A percentile compares a stretch with the other conserved stretches of the same genome.
Conservation (phyloP, 2,888 invertebrate species). For the Diaperis boleti region DNA sequence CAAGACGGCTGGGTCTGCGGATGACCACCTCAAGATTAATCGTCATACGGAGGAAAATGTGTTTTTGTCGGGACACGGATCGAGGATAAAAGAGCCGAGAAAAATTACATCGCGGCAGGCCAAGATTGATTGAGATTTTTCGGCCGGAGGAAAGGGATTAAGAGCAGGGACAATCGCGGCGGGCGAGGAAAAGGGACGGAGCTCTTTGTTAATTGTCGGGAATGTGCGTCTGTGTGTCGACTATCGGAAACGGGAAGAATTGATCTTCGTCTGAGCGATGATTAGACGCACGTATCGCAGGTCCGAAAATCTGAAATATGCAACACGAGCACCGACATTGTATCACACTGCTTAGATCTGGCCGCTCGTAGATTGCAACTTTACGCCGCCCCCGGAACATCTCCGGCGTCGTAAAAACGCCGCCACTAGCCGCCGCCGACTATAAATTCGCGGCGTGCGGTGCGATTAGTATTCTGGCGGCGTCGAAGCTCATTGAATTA, state of each 20-base stretch:
- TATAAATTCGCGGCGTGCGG: too few species aligned
- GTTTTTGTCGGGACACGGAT: constrained; percentile 39
- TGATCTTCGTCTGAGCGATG: too few species aligned
- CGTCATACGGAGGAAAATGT: constrained; percentile 42
- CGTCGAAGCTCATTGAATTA: constrained; percentile 26
- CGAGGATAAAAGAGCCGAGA: constrained; percentile 35
- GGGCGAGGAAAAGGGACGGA: neutral
- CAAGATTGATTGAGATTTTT: constrained; percentile 39
- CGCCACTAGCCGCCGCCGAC: neutral
- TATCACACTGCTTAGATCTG: too few species aligned
- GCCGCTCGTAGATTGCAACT: too few species aligned
- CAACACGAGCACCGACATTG: too few species aligned
- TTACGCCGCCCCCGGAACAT: too few species aligned
- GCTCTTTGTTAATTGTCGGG: too few species aligned
- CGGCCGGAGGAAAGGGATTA: constrained; percentile 13
- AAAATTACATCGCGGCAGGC: constrained; percentile 28
- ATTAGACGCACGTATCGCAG: too few species aligned
- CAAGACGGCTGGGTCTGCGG: constrained; percentile 50
- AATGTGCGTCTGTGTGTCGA: too few species aligned
- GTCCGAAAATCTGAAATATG: too few species aligned
- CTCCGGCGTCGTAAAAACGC: constrained; percentile 12
- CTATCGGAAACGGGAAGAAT: too few species aligned
- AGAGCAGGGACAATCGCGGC: constrained; percentile 12
- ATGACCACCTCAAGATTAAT: constrained; percentile 54
- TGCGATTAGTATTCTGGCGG: constrained; percentile 21